Conservation (phyloP, 2,797 vertebrate genomes). For the Ciconia nigra region DNA sequence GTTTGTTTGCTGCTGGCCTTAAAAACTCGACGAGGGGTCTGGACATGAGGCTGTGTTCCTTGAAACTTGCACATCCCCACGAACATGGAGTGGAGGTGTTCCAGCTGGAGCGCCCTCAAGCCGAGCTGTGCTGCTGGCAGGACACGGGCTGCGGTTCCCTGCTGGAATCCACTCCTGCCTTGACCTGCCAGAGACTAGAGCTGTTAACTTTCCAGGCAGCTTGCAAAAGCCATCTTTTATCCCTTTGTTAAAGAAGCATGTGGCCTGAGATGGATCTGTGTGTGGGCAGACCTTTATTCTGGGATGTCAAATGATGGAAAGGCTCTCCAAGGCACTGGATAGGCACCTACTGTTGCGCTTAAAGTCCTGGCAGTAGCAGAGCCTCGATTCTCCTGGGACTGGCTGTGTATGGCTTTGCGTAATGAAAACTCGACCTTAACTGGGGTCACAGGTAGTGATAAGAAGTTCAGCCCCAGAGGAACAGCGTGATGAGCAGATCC, state of each 20-base stretch:
- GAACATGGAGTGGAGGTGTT: neutral
- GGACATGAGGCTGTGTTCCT: neutral
- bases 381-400: neutral
- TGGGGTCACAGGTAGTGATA: neutral
- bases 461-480: neutral
- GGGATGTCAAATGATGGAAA: neutral
- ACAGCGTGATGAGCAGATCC: neutral
- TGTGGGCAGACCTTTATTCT: slow-evolving; percentile 25
- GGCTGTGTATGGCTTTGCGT: neutral
- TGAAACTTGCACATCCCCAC: slow-evolving; percentile 2
- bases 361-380: neutral
- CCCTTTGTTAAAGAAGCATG: slow-evolving; percentile 23
- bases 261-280: slow-evolving; percentile 12
- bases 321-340: neutral
- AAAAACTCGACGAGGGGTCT: neutral
- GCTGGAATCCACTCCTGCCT: neutral
- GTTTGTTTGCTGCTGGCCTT: slow-evolving; percentile 14
- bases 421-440: neutral
- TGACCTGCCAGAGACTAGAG: slow-evolving; percentile 26
- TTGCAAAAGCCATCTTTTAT: slow-evolving; percentile 48
- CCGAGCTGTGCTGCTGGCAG: slow-evolving; percentile 1
- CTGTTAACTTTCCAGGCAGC: slow-evolving; percentile 42
- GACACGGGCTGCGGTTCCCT: neutral
- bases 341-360: neutral
- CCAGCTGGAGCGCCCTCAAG: neutral